Base-by-base conservation (phyloP, 2,888 invertebrate species). In the Gasteruption jaculator region DNA sequence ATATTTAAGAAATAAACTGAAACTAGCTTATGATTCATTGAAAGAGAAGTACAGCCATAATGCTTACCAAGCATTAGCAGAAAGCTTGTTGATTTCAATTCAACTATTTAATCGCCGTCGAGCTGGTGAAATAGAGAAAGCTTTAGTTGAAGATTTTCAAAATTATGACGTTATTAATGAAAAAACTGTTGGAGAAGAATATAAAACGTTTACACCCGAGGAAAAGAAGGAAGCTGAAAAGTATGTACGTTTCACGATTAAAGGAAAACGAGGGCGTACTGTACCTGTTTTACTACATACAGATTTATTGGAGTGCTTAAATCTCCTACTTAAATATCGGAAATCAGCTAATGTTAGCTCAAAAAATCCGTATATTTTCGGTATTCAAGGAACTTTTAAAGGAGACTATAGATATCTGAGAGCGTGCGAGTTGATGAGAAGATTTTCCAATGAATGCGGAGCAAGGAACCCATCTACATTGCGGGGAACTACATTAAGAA, bases 161-260 rank as follows among this genome's bases (percentile, higher is more conserved):
- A 39, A 25, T 34, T n/a, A 30, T 10, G 12, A 38, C 41, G 29
- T 31, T 15, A 41, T 49, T 16, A 27, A 36, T 14, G 26, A 46
- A 26, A 30, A 19, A n/a, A 29, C 30, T 2, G 31, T 40, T n/a
- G 38, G 41, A 19, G 45, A 42, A 2, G 27, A 30, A 3, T 34
- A 37, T 12, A 27, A 38, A 3, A 36, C 18, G 7, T 43, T 48
- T 4, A 24, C 34, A 1, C 14, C 15, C 1, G 29, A 44, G 18
- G 39, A 32, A 6, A 33, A 39, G 22, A 24, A 39, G 16, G 32
- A 22, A n/a, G 39, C 33, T 8, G 87, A 91, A 8, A 92, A 93
- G 73, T 93, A 93, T 63, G 82, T 90, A 58, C 19, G 46, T 11
- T 46, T 48, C 34, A 37, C 36, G 6, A 34, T 48, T 18, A 41